A percentile compares a stretch with the other conserved stretches of the same genome.
phyloP scores from a whole-genome alignment of 92 coral and sea anemone species.

The Muricea muricata region DNA sequence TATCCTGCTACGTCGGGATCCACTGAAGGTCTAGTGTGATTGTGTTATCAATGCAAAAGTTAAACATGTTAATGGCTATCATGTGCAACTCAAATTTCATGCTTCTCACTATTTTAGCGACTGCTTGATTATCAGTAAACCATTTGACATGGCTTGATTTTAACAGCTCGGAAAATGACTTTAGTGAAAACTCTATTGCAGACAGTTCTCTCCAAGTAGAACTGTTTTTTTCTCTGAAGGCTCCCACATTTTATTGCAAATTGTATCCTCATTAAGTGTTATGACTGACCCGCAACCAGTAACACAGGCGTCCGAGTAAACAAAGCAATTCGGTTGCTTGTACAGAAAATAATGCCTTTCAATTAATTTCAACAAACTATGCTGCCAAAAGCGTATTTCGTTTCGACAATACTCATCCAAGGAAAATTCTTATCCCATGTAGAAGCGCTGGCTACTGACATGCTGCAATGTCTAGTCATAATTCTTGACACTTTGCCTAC shows the following conservation, averaged over 20 bases:
- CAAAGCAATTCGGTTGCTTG: slow-evolving; percentile 31
- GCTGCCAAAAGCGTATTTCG: too few species aligned
- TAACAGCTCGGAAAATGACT: not conserved
- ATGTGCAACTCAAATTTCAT: too few species aligned
- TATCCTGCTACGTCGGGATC: too few species aligned
- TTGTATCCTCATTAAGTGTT: slow-evolving; percentile 28
- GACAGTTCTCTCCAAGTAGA: slow-evolving; percentile 1
- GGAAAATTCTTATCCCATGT: too few species aligned
- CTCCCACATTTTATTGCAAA: slow-evolving; percentile 54
- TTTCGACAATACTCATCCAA: too few species aligned
- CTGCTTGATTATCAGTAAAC: slow-evolving; percentile 20
- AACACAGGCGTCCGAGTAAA: slow-evolving; percentile 59
- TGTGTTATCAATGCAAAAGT: too few species aligned
- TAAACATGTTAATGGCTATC: too few species aligned
- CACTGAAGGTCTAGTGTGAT: too few species aligned
- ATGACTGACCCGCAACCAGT: slow-evolving; percentile 46
- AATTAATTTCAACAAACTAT: too few species aligned
- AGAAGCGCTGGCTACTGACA: too few species aligned
- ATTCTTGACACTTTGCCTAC: slow-evolving; percentile 56
- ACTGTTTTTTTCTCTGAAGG: not conserved
- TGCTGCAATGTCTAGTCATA: too few species aligned
- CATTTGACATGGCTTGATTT: not conserved
- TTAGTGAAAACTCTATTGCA: not conserved
- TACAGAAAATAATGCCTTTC: slow-evolving; percentile 24
- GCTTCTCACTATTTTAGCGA: not conserved